Evolutionary conservation across 2,888 invertebrate species (phyloP).

Genomic region (Plutella xylostella): DNA sequence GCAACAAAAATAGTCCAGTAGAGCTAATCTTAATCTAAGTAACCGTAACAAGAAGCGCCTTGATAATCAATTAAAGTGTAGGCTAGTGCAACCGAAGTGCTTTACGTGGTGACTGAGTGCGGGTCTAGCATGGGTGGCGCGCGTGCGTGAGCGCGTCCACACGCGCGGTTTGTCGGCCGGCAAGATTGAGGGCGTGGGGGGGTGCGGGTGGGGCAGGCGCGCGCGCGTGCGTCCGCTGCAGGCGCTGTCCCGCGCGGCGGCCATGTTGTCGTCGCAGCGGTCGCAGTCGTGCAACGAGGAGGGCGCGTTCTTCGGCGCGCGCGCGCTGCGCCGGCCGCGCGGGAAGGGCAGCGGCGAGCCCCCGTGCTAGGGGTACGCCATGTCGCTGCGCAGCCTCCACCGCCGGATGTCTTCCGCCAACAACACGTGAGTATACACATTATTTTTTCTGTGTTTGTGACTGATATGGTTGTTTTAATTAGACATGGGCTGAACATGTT

Average conservation of each 20-base stretch:
- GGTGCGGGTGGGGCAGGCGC: conserved; percentile 65
- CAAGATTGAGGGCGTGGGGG: conserved; percentile 66
- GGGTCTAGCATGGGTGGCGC: conserved; percentile 22
- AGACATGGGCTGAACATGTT: too few relatives aligned
- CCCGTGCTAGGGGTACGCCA: conserved; percentile 73
- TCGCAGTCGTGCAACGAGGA: conserved; percentile 69
- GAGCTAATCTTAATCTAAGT: conserved; percentile 22
- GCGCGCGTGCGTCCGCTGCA: conserved; percentile 66
- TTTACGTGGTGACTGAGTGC: conserved; percentile 11
- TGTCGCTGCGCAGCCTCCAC: conserved; percentile 75
- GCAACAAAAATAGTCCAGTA: background rate
- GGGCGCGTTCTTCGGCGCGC: conserved; percentile 67
- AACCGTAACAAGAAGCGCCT: conserved; percentile 40
- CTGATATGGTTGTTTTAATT: background rate
- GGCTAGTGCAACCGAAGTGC: background rate
- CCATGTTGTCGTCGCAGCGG: conserved; percentile 65
- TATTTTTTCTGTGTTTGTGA: background rate
- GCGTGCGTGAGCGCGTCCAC: conserved; percentile 20
- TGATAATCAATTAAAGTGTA: conserved; percentile 10
- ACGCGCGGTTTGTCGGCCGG: too few relatives aligned
- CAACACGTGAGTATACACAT: conserved; percentile 63
- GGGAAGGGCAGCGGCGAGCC: conserved; percentile 69
- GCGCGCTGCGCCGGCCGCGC: conserved; percentile 69
- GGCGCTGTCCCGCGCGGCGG: conserved; percentile 58
- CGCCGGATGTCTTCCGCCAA: conserved; percentile 72